A percentile compares a stretch with the other conserved stretches of the same genome.
Conservation (phyloP, 2,113 vertebrate genomes). For the Coreoperca whiteheadi region DNA sequence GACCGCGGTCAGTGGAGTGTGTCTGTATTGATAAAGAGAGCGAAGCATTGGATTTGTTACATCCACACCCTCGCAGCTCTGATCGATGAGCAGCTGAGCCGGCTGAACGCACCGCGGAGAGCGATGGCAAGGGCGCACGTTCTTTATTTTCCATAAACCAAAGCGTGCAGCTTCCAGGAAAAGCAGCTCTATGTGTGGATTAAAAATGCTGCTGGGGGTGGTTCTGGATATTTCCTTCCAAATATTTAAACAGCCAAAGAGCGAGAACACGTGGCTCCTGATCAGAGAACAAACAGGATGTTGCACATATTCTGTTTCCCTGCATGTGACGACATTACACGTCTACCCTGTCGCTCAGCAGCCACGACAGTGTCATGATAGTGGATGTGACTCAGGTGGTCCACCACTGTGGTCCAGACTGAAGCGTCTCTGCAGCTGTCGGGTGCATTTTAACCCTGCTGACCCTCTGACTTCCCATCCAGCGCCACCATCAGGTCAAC, state of each 20-base stretch:
- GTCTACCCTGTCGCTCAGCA: too few species aligned
- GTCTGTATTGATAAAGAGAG: slow-evolving; percentile 16
- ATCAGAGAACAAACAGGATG: not conserved
- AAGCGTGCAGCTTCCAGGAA: not conserved
- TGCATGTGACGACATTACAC: too few species aligned
- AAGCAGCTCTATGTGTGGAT: slow-evolving; percentile 9
- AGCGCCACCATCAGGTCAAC: too few species aligned
- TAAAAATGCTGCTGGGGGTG: slow-evolving; percentile 31
- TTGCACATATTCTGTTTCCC: not conserved
- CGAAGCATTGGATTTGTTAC: slow-evolving; percentile 28
- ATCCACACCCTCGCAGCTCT: not conserved
- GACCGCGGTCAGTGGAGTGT: slow-evolving; percentile 5
- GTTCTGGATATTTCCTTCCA: slow-evolving; percentile 28
- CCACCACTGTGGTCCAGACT: too few species aligned
- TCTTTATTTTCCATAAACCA: not conserved
- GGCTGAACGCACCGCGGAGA: not conserved
- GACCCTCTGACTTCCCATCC: too few species aligned
- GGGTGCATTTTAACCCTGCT: too few species aligned
- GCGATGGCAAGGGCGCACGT: too few species aligned
- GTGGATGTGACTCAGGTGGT: too few species aligned
- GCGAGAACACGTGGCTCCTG: slow-evolving; percentile 1
- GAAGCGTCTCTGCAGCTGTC: too few species aligned
- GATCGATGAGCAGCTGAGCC: slow-evolving; percentile 43
- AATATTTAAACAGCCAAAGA: not conserved
- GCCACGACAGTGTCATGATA: too few species aligned